phyloP scores from a whole-genome alignment of 2,797 vertebrate genomes.

The Scyliorhinus canicula region DNA sequence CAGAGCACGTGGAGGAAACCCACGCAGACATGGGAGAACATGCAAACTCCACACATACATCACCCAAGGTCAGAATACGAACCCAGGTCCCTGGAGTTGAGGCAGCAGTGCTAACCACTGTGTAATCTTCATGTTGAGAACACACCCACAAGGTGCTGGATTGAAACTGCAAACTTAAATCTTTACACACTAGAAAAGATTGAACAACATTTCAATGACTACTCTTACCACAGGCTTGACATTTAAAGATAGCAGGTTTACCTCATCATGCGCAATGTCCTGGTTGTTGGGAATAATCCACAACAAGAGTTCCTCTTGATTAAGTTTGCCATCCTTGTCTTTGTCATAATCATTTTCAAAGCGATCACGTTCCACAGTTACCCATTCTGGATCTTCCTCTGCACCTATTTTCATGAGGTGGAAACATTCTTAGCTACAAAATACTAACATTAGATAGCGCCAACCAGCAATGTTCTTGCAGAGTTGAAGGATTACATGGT shows the following conservation, averaged over 20 bases:
- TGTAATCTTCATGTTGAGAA: no score
- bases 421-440: not conserved
- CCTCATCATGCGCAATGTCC: constrained; percentile 87
- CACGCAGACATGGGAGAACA: no score
- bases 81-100: no score
- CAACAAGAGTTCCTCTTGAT: constrained; percentile 76
- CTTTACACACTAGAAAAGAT: not conserved
- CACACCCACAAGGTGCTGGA: not conserved
- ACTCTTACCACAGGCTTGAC: not conserved
- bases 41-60: no score
- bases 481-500: not conserved
- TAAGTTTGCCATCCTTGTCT: constrained; percentile 74
- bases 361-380: constrained; percentile 83
- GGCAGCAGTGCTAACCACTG: no score
- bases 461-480: not conserved
- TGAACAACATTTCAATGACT: not conserved
- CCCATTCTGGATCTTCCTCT: constrained; percentile 80
- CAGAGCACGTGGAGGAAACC: no score
- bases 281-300: constrained; percentile 94
- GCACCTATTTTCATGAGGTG: constrained; percentile 52
- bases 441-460: not conserved
- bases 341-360: constrained; percentile 90
- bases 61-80: no score
- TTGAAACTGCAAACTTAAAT: not conserved
- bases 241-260: constrained; percentile 45